Percentiles rank a stretch among this genome's conserved stretches.
These are phyloP conservation scores for Penaeus monodon DNA, from an alignment of 2,888 invertebrate species.

Conservation along the genomic window DNA sequence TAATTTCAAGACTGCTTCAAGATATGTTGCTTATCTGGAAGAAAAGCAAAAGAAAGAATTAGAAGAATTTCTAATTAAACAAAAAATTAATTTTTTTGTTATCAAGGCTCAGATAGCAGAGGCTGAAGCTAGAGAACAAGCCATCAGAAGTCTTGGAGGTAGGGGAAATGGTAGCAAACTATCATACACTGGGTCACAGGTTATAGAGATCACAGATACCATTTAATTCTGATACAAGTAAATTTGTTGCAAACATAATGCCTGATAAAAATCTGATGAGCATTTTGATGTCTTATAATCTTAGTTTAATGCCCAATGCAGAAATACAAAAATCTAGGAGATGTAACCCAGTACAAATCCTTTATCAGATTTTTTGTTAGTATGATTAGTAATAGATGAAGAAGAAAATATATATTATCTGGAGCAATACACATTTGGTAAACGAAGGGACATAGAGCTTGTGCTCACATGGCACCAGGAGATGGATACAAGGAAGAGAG, in stretches of 20 bases:
- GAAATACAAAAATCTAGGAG: neutral
- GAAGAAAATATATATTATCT: conserved; percentile 7
- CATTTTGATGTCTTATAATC: conserved; percentile 8
- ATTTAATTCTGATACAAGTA: neutral
- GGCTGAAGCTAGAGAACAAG: too few species aligned
- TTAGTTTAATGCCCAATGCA: conserved; percentile 14
- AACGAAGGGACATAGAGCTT: neutral
- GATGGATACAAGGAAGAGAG: conserved; percentile 6
- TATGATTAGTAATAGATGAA: neutral
- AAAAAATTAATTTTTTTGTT: too few species aligned
- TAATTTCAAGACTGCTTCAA: too few species aligned
- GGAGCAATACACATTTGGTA: conserved; percentile 21
- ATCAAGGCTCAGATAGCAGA: too few species aligned
- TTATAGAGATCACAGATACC: neutral
- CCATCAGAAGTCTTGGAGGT: too few species aligned
- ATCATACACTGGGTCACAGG: too few species aligned
- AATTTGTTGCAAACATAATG: too few species aligned
- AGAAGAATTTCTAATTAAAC: too few species aligned
- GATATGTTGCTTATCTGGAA: too few species aligned
- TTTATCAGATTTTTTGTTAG: conserved; percentile 7
- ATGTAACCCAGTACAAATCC: conserved; percentile 22
- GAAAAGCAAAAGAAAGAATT: too few species aligned
- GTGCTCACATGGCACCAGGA: conserved; percentile 5
- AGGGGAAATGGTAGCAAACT: too few species aligned
- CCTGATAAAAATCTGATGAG: neutral